Conservation (phyloP, 1,140 invertebrate species). For the Caenorhabditis tropicalis region DNA sequence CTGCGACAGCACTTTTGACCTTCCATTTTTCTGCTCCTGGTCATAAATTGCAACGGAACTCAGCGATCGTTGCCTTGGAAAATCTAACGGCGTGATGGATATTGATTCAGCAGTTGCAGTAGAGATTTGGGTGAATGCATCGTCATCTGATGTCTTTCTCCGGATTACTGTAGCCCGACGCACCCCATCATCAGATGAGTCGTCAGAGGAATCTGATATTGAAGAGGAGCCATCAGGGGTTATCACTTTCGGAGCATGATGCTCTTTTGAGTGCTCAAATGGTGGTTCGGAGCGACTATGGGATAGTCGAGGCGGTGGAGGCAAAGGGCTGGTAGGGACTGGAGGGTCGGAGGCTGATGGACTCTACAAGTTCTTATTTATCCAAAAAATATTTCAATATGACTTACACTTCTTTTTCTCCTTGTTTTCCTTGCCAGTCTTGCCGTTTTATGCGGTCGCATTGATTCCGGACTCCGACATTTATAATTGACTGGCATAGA, state of each 20-base stretch:
- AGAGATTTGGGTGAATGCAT: constrained; percentile 24
- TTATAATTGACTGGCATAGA: constrained; percentile 22
- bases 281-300: neutral
- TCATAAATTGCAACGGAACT: constrained; percentile 27
- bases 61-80: neutral
- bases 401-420: neutral
- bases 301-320: neutral
- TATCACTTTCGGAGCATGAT: neutral
- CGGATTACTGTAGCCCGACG: constrained; percentile 28
- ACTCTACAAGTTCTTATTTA: neutral
- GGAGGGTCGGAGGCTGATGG: constrained; percentile 7
- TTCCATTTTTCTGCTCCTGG: constrained; percentile 34
- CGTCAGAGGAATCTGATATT: neutral
- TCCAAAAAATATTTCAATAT: neutral
- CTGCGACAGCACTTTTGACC: constrained; percentile 17
- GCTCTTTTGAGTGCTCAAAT: neutral
- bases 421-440: neutral
- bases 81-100: neutral
- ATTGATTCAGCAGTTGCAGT: constrained; percentile 7
- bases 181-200: neutral
- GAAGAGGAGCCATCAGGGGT: neutral
- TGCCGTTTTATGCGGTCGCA: neutral
- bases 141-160: neutral
- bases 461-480: neutral
- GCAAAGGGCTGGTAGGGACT: neutral